Conservation (phyloP, 2,797 vertebrate species). For the Morelia viridis region DNA sequence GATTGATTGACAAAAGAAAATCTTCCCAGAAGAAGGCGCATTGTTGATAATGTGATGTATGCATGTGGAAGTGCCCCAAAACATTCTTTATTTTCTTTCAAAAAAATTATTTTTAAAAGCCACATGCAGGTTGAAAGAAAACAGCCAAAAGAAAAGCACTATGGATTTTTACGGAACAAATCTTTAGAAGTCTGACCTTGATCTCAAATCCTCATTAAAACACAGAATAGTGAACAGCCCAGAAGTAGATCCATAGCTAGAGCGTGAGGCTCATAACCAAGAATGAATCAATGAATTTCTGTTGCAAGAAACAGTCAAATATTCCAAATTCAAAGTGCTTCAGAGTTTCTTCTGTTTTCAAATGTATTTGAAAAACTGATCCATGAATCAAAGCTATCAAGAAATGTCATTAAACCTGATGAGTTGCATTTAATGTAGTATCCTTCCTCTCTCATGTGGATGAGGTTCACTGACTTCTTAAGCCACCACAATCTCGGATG, state of each 20-base stretch:
- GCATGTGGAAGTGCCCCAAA: conserved; percentile 20
- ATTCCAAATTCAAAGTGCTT: neutral
- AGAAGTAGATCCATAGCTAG: neutral
- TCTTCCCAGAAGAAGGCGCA: conserved; percentile 7
- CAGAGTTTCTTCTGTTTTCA: neutral
- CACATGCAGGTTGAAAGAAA: conserved; percentile 19
- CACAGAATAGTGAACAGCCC: neutral
- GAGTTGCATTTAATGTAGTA: neutral
- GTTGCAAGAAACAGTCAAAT: conserved; percentile 1
- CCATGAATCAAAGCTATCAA: neutral
- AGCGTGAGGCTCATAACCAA: neutral
- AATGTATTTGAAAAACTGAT: neutral
- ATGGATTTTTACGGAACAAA: conserved; percentile 41
- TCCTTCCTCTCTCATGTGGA: neutral
- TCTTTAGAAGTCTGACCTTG: conserved; percentile 2
- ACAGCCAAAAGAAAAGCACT: conserved; percentile 6
- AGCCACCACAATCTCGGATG: neutral
- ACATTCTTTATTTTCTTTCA: conserved; percentile 18
- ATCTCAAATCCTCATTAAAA: conserved; percentile 22
- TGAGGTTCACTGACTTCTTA: neutral
- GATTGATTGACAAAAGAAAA: neutral
- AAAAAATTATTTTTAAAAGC: conserved; percentile 7
- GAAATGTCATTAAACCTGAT: neutral
- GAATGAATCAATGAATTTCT: conserved; percentile 18
- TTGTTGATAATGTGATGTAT: neutral